Evolutionary conservation across 2,888 invertebrate genomes (phyloP).

Genomic region (Emmelina monodactyla): DNA sequence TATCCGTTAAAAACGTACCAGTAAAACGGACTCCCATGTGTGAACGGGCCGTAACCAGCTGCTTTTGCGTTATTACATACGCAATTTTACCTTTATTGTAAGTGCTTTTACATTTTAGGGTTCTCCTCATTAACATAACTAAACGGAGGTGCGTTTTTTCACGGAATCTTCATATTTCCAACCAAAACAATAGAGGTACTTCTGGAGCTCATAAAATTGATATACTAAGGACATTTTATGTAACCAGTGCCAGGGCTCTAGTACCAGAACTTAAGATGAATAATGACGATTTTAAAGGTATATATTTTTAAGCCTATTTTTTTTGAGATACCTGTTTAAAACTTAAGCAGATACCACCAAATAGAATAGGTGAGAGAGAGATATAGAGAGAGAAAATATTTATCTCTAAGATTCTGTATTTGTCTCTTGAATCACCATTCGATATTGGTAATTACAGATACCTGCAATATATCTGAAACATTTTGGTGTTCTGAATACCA

Average conservation of each 20-base stretch:
- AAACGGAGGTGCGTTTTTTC: constrained; percentile 76
- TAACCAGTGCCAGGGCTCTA: constrained; percentile 69
- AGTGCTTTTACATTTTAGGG: constrained; percentile 42
- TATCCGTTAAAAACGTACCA: too few species aligned
- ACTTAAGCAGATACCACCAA: too few species aligned
- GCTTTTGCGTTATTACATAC: too few species aligned
- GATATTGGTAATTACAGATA: neutral
- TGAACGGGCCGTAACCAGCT: too few species aligned
- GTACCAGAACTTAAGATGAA: constrained; percentile 31
- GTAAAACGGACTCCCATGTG: too few species aligned
- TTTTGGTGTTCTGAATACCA: constrained; percentile 89
- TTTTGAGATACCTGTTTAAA: too few species aligned
- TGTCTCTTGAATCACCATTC: neutral
- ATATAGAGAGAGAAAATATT: too few species aligned
- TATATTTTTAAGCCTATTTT: too few species aligned
- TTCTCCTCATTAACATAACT: constrained; percentile 71
- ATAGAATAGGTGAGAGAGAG: too few species aligned
- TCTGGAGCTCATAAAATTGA: constrained; percentile 74
- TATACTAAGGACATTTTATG: constrained; percentile 77
- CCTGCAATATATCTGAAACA: constrained; percentile 62
- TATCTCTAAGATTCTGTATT: neutral
- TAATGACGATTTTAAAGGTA: constrained; percentile 27
- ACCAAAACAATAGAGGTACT: constrained; percentile 62
- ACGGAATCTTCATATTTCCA: constrained; percentile 67
- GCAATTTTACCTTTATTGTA: too few species aligned